Evolutionary conservation across 2,888 invertebrate genomes (phyloP).

Genomic region (Acronicta psi): DNA sequence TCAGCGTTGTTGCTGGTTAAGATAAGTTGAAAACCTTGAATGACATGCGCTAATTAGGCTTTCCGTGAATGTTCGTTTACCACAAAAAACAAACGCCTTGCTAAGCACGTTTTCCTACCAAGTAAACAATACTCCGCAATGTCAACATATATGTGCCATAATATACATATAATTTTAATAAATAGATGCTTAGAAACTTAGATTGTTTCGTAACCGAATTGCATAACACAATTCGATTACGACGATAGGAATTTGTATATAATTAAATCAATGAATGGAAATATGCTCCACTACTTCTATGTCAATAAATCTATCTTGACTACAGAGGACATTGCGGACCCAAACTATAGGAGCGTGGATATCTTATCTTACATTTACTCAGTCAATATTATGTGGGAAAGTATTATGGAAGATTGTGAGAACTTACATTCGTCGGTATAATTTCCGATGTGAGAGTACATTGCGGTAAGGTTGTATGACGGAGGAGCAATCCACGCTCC

Average conservation of each 20-base stretch:
- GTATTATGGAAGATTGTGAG: not conserved
- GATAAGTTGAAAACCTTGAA: slow-evolving; percentile 17
- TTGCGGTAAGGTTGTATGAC: slow-evolving; percentile 86
- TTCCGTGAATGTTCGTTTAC: slow-evolving; percentile 17
- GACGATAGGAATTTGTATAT: not conserved
- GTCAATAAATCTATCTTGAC: not conserved
- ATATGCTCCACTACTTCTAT: not conserved
- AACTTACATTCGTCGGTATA: slow-evolving; percentile 82
- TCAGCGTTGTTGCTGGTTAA: slow-evolving; percentile 8
- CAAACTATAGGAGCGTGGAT: not conserved
- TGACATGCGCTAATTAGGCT: slow-evolving; percentile 27
- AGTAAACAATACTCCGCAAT: slow-evolving; percentile 7
- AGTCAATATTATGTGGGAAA: slow-evolving; percentile 2
- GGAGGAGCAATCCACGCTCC: slow-evolving; percentile 90
- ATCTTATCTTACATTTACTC: slow-evolving; percentile 8
- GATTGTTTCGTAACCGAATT: slow-evolving; percentile 1
- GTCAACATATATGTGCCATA: not conserved
- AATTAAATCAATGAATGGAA: not conserved
- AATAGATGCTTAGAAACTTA: not conserved
- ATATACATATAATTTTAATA: not conserved
- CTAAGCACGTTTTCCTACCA: slow-evolving; percentile 13
- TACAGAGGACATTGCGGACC: not conserved
- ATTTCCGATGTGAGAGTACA: slow-evolving; percentile 76
- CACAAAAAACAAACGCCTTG: slow-evolving; percentile 10
- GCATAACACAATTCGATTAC: not conserved